Conservation (phyloP, 2,797 vertebrate genomes). For the Perodicticus potto region DNA sequence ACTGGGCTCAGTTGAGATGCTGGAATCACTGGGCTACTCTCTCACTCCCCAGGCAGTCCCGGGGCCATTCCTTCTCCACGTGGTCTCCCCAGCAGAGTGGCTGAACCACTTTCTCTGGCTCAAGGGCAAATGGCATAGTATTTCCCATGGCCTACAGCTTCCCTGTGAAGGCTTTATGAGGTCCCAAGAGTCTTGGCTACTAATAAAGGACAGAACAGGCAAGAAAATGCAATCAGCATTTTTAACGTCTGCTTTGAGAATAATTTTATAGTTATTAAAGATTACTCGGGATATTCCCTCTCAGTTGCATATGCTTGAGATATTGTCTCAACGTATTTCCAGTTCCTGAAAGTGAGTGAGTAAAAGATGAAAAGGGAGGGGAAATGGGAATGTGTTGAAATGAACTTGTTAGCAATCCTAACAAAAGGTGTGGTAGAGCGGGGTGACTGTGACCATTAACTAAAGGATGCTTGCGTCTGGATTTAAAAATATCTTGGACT, state of each 20-base stretch:
- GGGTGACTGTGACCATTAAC: background rate
- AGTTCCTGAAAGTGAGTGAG: background rate
- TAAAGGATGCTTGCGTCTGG: background rate
- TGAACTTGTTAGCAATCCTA: background rate
- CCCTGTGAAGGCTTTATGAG: background rate
- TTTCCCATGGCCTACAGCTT: background rate
- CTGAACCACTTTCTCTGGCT: background rate
- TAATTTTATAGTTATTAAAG: background rate
- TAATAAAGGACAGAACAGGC: background rate
- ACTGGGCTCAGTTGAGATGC: background rate
- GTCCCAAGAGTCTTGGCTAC: background rate
- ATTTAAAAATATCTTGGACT: background rate
- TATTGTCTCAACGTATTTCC: conserved; percentile 17
- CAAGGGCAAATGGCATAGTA: background rate
- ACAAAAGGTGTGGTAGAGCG: background rate
- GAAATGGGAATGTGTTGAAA: background rate
- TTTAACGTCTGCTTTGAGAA: background rate
- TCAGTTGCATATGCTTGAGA: background rate
- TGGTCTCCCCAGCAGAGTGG: background rate
- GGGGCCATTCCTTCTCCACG: background rate
- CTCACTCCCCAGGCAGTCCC: background rate
- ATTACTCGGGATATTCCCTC: background rate
- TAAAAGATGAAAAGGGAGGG: background rate
- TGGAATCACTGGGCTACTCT: background rate
- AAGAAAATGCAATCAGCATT: conserved; percentile 25